Conservation (phyloP, 2,888 invertebrate species). For the Myathropa florea region DNA sequence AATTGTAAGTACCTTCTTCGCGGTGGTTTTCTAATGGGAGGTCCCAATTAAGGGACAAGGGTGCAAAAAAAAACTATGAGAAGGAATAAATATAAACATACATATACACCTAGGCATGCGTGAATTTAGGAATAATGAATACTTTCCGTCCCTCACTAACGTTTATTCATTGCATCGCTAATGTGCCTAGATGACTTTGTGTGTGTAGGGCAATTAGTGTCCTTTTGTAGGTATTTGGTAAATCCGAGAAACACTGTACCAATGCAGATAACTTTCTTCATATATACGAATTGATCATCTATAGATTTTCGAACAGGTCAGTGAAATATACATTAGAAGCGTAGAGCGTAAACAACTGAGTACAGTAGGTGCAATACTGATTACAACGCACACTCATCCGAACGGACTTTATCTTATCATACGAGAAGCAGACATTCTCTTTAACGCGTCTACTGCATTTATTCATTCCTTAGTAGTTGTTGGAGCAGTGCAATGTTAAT, state of each 20-base stretch:
- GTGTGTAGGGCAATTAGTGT: background rate
- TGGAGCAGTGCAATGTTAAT: background rate
- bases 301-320: slow-evolving; percentile 4
- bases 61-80: too few relatives aligned
- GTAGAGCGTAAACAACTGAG: slow-evolving; percentile 14
- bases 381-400: slow-evolving; percentile 13
- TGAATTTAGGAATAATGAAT: too few relatives aligned
- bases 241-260: background rate
- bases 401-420: slow-evolving; percentile 37
- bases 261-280: background rate
- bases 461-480: background rate
- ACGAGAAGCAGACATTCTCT: background rate
- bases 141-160: too few relatives aligned
- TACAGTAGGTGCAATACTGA: slow-evolving; percentile 25
- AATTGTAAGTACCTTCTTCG: too few relatives aligned
- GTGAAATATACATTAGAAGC: background rate
- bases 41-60: too few relatives aligned
- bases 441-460: slow-evolving; percentile 1
- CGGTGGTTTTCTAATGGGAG: too few relatives aligned
- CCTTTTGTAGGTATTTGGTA: background rate
- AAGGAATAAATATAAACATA: too few relatives aligned
- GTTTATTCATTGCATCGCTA: background rate
- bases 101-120: too few relatives aligned
- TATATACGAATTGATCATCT: background rate
- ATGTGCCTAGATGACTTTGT: background rate